Conservation (phyloP, 2,888 invertebrate species). For the Hymenopus coronatus region DNA sequence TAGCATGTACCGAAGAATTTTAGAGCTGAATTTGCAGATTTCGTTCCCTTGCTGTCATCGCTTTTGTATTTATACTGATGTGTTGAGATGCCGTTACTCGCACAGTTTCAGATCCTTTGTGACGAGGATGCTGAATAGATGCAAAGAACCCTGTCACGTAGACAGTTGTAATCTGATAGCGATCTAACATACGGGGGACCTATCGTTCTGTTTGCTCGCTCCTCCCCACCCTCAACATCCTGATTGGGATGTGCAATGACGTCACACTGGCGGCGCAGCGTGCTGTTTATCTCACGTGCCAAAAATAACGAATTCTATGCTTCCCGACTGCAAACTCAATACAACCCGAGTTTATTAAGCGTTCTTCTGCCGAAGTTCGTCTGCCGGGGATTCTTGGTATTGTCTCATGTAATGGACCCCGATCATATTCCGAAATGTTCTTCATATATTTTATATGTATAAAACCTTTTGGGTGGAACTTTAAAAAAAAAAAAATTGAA, state of each 20-base stretch:
- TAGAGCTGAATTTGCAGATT: too few relatives aligned
- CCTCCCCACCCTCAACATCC: background rate
- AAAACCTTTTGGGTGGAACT: too few relatives aligned
- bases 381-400: too few relatives aligned
- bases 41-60: too few relatives aligned
- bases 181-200: background rate
- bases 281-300: background rate
- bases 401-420: too few relatives aligned
- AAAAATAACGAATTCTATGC: background rate
- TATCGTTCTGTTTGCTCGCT: background rate
- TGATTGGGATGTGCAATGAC: background rate
- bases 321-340: background rate
- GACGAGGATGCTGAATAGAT: background rate
- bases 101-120: background rate
- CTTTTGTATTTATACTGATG: too few relatives aligned
- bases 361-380: background rate
- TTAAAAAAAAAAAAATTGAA: too few relatives aligned
- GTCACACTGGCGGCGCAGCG: background rate
- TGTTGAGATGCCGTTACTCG: too few relatives aligned
- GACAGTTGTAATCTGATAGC: background rate
- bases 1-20: too few relatives aligned
- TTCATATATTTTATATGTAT: too few relatives aligned
- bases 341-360: background rate
- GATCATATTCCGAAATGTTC: too few relatives aligned
- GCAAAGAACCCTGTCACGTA: background rate